Base-by-base conservation (phyloP, 2,113 vertebrate species). In the Motacilla alba region DNA sequence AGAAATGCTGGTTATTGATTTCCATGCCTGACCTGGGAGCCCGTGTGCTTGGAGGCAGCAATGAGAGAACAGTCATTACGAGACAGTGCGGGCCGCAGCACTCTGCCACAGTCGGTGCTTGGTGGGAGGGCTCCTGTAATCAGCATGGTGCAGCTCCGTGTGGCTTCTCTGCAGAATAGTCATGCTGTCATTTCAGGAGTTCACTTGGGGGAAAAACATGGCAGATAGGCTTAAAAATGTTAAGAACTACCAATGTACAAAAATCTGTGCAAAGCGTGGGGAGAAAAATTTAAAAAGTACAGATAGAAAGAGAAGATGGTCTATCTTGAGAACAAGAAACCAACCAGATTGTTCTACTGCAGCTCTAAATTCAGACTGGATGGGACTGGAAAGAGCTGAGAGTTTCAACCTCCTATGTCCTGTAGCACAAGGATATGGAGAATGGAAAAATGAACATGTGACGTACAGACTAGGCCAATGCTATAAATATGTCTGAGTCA, bases 171-270 rank as follows among this genome's bases (percentile, higher is more conserved):
- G 70, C 64, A 80, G 55, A 92, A 81, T 0, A 63, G 21, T 58
- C n/a, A 9, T 28, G 9, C 28, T 58, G 46, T 92, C 89, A 89
- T 95, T 89, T 94, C 79, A 81, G 83, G 78, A 92, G 55, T 92
- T 92, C 56, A 13, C 33, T 31, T 10, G 14, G 13, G 37, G 15
- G 4, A 0, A 55, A 39, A 59, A 58, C 50, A 67, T 59, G 20
- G 26, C 26, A 76, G 37, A 72, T 19, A 44, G 62, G 17, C 49
- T 82, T 87, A 37, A 72, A 93, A 89, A 56, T 44, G 37, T 59
- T 75, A 63, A 82, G 75, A 87, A 72, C 52, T 85, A 79, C 15
- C 12, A 35, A 1, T 10, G 9, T 41, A 66, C 33, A 60, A 81
- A 94, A 47, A 68, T 60, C 30, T 2, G 0, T 33, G 58, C 53